Evolutionary conservation across 2,113 vertebrate species (phyloP), one percentile per base, ranked within the genome.

Genomic region (Peromyscus maniculatus): DNA sequence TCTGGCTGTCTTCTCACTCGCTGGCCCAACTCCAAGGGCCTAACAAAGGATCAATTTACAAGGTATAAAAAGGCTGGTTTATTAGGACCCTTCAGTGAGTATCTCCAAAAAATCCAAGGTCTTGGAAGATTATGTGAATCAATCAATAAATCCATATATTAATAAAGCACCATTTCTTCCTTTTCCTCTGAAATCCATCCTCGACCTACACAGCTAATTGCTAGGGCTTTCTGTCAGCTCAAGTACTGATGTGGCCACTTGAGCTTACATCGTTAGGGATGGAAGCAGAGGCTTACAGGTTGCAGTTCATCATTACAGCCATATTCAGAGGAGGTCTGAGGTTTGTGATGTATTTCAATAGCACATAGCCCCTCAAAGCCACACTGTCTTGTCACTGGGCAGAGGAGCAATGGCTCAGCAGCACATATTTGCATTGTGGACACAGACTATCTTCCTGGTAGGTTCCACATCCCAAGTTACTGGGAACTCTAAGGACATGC

Each of bases 321-420:
- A 52, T 82, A 15, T 17, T 21, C 33, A 26, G 59, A 91, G 66
- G 33, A 3, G 12, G 7, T 64, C 71, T 21, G 49, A 64, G 8
- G 39, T 64, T 91, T 46, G 2, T 46, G 2, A n/a, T 88, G 4
- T 49, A 66, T 36, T 72, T 46, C 66, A 79, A 62, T 46, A 28
- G 31, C 7, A 5, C 4, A 9, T 0, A 39, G 59, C 52, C 21
- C 91, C 36, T 72, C 79, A 80, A 75, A 39, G 31, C 74, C 49
- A 12, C 17, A 3, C 16, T 3, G 17, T n/a, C 55, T 16, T 26
- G 0, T 77, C 2, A 3, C 55, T 33, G 36, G 83, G 59, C 0
- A 59, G 89, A 55, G 39, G 64, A 3, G 17, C 13, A n/a, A 57
- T 24, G 19, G 33, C 52, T 82, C 33, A 22, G 33, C 55, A n/a